Evolutionary conservation across 2,113 vertebrate genomes (phyloP).

Genomic region (Plecotus auritus): DNA sequence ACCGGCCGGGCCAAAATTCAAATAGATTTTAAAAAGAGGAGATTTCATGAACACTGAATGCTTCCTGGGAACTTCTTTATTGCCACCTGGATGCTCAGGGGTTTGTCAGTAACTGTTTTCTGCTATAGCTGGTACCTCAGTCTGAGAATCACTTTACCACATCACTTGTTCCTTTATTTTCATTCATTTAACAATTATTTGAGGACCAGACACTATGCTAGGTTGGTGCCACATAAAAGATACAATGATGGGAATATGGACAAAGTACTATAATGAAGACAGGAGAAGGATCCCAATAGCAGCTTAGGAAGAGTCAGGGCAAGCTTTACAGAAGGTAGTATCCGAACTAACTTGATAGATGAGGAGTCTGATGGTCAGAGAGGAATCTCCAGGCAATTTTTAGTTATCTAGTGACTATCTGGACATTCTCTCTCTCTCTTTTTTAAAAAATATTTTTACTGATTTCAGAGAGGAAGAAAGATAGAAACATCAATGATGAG

Average conservation of each 20-base stretch:
- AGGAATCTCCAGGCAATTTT: neutral
- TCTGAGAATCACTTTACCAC: neutral
- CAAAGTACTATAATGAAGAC: neutral
- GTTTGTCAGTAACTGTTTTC: neutral
- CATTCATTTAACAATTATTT: neutral
- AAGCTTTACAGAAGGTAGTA: neutral
- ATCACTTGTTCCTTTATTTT: neutral
- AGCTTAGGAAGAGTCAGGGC: neutral
- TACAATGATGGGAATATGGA: neutral
- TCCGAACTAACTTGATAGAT: neutral
- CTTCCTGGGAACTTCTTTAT: neutral
- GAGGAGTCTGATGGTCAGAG: neutral
- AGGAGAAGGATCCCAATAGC: neutral
- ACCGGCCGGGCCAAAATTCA: too few species aligned
- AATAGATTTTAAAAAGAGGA: neutral
- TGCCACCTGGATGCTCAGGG: neutral
- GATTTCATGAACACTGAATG: neutral
- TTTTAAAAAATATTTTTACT: too few species aligned
- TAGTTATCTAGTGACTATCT: neutral
- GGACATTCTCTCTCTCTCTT: neutral
- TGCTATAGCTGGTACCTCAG: neutral
- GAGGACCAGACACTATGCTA: neutral
- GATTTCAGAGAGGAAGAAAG: too few species aligned
- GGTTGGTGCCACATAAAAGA: neutral
- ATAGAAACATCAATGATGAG: too few species aligned